phyloP scores from a whole-genome alignment of 2,113 vertebrate species.

The Scortum barcoo region DNA sequence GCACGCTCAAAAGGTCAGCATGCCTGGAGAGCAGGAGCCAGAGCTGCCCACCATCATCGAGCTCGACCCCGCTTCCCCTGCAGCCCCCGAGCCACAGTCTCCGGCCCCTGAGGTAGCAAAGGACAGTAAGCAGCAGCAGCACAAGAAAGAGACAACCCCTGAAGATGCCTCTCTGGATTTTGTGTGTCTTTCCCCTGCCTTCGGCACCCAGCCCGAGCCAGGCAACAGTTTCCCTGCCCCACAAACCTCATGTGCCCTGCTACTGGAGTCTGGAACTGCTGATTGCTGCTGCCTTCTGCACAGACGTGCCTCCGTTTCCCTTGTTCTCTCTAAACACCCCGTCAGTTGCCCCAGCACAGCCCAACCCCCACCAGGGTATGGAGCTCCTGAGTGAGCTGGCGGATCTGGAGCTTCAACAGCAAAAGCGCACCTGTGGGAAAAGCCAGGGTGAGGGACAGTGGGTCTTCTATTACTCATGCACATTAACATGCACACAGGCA shows the following conservation, averaged over 20 bases:
- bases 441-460: slow-evolving; percentile 83
- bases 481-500: slow-evolving; percentile 37
- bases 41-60: slow-evolving; percentile 64
- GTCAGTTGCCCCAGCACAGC: slow-evolving; percentile 65
- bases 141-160: slow-evolving; percentile 41
- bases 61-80: slow-evolving; percentile 66
- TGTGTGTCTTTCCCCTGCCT: slow-evolving; percentile 60
- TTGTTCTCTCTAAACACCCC: slow-evolving; percentile 69
- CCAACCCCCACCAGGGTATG: slow-evolving; percentile 90
- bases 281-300: slow-evolving; percentile 91
- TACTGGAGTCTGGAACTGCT: slow-evolving; percentile 92
- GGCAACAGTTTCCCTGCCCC: slow-evolving; percentile 33
- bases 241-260: slow-evolving; percentile 77
- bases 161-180: slow-evolving; percentile 60
- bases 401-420: slow-evolving; percentile 89
- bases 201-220: slow-evolving; percentile 43
- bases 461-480: slow-evolving; percentile 35
- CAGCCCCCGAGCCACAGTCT: slow-evolving; percentile 30
- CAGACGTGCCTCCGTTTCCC: slow-evolving; percentile 85
- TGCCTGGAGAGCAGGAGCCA: slow-evolving; percentile 53
- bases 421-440: slow-evolving; percentile 74
- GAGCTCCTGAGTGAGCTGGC: slow-evolving; percentile 95
- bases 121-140: slow-evolving; percentile 43
- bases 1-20: slow-evolving; percentile 69
- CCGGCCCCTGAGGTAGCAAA: slow-evolving; percentile 23